Evolutionary conservation across 2,113 vertebrate species (phyloP), one percentile per base, ranked within the genome.

Genomic region (Onychorhynchus coronatus): DNA sequence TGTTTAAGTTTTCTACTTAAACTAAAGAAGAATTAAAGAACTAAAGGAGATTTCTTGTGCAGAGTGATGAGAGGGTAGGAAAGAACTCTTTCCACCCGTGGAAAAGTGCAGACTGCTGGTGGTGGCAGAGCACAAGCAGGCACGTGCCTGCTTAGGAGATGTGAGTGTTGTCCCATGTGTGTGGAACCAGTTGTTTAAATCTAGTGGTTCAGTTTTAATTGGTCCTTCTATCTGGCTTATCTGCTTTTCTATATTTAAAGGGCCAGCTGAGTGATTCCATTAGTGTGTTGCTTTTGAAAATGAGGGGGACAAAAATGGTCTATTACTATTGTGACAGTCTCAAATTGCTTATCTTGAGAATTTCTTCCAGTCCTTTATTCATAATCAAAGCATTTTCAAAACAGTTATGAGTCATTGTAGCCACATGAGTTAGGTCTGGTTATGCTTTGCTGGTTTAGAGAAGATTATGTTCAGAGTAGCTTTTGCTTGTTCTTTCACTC

Each of bases 281-380:
- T n/a, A 30, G 11, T 37, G 28, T 20, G 42, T 11, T 59, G 19
- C 42, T 85, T 78, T 75, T 79, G 33, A 79, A 90, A 83, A 39
- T 3, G 5, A n/a, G 6, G 15, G 25, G 24, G 15, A 31, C 24
- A 37, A 65, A 73, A 92, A 27, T 39, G 23, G 2, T 7, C 27
- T 31, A 0, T 37, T 74, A 39, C 14, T 63, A 6, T 44, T 0
- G 0, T 41, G 47, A 71, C 25, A 49, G 18, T 30, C 14, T 68
- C 44, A 85, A 91, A 65, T 37, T 31, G 8, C 30, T 50, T 62
- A 58, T 25, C 46, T 66, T 0, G 1, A 55, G 6, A 49, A 53
- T 46, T 61, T 81, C 19, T 75, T 65, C 18, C 7, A 61, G 42
- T 28, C 27, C 17, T 75, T 81, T n/a, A 53, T 79, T 68, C 12